Evolutionary conservation across 2,797 vertebrate genomes (phyloP).

Genomic region (Hemibagrus guttatus): DNA sequence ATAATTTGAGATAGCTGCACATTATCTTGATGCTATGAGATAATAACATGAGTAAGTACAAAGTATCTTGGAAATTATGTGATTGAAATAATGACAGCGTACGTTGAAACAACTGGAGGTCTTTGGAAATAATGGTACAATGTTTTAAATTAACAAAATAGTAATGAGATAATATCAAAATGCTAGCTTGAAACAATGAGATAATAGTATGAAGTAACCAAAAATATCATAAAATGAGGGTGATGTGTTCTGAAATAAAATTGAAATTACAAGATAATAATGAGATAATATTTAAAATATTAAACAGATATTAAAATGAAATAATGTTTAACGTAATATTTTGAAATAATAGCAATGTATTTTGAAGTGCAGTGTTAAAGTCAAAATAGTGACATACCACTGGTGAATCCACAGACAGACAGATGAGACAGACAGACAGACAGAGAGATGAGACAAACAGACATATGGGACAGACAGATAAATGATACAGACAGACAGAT

Average conservation of each 20-base stretch:
- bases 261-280: neutral
- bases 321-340: neutral
- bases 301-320: too few species aligned
- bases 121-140: neutral
- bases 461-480: too few species aligned
- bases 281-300: too few species aligned
- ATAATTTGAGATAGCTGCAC: neutral
- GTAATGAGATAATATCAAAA: neutral
- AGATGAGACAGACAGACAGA: neutral
- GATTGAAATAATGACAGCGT: neutral
- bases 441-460: too few species aligned
- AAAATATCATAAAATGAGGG: too few species aligned
- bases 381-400: neutral
- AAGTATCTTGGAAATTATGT: neutral
- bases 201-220: neutral
- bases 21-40: neutral
- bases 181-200: neutral
- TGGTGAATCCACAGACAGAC: neutral
- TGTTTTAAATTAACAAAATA: neutral
- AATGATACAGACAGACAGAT: too few species aligned
- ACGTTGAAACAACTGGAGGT: neutral
- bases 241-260: too few species aligned
- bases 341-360: neutral
- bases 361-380: too few species aligned
- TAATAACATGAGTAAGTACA: neutral